Evolutionary conservation across 1,140 invertebrate species (phyloP).

Genomic region (Aethina tumida): DNA sequence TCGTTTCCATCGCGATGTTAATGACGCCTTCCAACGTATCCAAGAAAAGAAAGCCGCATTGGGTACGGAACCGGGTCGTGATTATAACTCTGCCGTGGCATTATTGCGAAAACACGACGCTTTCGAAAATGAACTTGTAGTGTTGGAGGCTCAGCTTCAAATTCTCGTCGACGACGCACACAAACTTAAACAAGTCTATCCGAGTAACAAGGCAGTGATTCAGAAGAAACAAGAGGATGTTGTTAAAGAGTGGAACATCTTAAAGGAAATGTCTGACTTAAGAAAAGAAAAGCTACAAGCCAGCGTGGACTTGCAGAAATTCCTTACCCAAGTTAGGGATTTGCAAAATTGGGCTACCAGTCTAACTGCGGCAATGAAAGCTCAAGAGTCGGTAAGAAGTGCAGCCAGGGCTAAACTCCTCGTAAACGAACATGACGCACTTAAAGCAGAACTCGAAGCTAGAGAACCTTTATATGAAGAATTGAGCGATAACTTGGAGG

Average conservation of each 20-base stretch:
- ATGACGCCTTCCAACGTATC: slow-evolving; percentile 82
- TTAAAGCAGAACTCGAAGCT: slow-evolving; percentile 92
- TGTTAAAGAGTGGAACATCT: slow-evolving; percentile 74
- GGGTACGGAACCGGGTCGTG: slow-evolving; percentile 75
- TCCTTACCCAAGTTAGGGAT: slow-evolving; percentile 72
- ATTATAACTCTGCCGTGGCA: slow-evolving; percentile 78
- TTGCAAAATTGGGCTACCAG: slow-evolving; percentile 80
- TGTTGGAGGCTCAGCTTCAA: slow-evolving; percentile 86
- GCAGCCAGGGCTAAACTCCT: slow-evolving; percentile 79
- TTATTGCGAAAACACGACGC: slow-evolving; percentile 83
- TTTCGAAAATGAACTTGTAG: slow-evolving; percentile 91
- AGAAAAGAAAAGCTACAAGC: slow-evolving; percentile 74
- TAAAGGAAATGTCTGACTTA: slow-evolving; percentile 72
- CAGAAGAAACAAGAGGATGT: slow-evolving; percentile 62
- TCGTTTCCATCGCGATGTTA: slow-evolving; percentile 91
- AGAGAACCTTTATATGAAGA: slow-evolving; percentile 76
- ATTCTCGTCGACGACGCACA: slow-evolving; percentile 85
- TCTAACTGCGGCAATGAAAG: slow-evolving; percentile 66
- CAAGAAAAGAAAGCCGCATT: slow-evolving; percentile 78
- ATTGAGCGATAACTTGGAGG: slow-evolving; percentile 69
- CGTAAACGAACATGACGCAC: slow-evolving; percentile 80
- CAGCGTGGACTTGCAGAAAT: slow-evolving; percentile 82
- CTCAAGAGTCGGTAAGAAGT: slow-evolving; percentile 75
- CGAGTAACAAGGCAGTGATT: slow-evolving; percentile 83
- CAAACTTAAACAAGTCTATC: slow-evolving; percentile 78